Base-by-base conservation (phyloP, 2,888 invertebrate species). In the Pandemis cinnamomeana region DNA sequence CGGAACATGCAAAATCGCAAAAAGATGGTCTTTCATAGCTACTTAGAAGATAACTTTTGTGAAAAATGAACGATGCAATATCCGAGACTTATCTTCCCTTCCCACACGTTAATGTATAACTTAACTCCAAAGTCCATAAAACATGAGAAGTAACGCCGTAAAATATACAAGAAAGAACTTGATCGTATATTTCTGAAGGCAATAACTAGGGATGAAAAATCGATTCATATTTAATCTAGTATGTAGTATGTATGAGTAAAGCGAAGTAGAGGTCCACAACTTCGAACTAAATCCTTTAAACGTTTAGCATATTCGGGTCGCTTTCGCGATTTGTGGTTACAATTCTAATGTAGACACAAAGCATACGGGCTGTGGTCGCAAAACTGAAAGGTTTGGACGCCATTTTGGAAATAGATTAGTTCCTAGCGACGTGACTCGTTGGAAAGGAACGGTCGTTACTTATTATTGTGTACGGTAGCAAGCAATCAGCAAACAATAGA, bases 51-150 rank as follows among this genome's bases (percentile, higher is more conserved):
- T 58, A 58, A 58, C 27, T 58, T 58, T 27, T 27, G 27, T 58
- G 53, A 71, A 46, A 55, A 63, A 71, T 55, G 55, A 58, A 41
- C 20, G 42, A 58, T 46, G 60, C 66, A 46, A 71, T 62, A 72
- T 72, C 72, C 67, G 11, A n/a, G 72, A 67, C 61, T 67, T 71
- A 67, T 72, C 67, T 51, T 61, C 71, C 48, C 48, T 27, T 53
- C 69, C 69, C 20, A 51, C 42, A 51, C 44, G 63, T 58, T 75
- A 48, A 15, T 64, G 44, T 63, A 62, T 36, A 71, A 71, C 67
- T 75, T 71, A 71, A 68, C 58, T 63, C 27, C 13, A 63, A 41
- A 55, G 48, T 64, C 62, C 64, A 42, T 60, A 51, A 70, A 73
- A 69, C 60, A 69, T 66, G 69, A 46, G 46, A 51, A 27, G 60